A percentile compares a stretch with the other conserved stretches of the same genome.
phyloP scores from a whole-genome alignment of 2,888 invertebrate genomes.

The Drosophila neonasuta region DNA sequence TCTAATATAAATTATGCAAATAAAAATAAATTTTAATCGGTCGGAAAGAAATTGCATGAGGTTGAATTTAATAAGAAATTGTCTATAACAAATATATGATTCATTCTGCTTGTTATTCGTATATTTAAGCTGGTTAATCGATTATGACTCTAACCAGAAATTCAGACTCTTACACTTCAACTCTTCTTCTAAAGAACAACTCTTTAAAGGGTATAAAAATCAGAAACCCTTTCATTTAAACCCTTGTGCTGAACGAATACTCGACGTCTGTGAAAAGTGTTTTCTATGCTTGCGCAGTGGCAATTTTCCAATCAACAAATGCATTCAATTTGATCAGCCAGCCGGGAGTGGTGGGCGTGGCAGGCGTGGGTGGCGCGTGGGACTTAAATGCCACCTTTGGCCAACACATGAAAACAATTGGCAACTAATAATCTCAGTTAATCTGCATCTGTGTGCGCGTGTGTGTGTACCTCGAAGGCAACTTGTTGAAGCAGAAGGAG shows the following conservation, averaged over 20 bases:
- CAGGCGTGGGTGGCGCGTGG: constrained; percentile 39
- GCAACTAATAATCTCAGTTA: constrained; percentile 80
- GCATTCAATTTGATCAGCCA: constrained; percentile 80
- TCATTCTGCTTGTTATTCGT: too few species aligned
- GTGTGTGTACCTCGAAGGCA: neutral
- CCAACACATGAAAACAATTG: constrained; percentile 75
- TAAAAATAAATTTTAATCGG: too few species aligned
- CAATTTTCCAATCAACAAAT: constrained; percentile 82
- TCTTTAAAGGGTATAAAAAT: constrained; percentile 3
- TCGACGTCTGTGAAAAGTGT: constrained; percentile 5
- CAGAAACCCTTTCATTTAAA: constrained; percentile 25
- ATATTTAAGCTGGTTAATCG: too few species aligned
- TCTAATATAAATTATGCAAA: too few species aligned
- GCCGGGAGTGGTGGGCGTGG: constrained; percentile 40
- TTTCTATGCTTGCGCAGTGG: constrained; percentile 53
- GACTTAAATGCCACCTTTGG: constrained; percentile 63
- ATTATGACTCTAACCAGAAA: too few species aligned
- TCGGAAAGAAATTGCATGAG: too few species aligned
- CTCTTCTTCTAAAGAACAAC: neutral
- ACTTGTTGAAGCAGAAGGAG: neutral
- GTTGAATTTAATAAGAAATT: too few species aligned
- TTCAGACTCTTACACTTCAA: too few species aligned
- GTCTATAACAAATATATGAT: too few species aligned
- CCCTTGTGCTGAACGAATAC: constrained; percentile 6
- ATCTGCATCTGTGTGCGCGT: constrained; percentile 63